Conservation (phyloP, 1,140 invertebrate genomes). For the Acromyrmex heyeri region DNA sequence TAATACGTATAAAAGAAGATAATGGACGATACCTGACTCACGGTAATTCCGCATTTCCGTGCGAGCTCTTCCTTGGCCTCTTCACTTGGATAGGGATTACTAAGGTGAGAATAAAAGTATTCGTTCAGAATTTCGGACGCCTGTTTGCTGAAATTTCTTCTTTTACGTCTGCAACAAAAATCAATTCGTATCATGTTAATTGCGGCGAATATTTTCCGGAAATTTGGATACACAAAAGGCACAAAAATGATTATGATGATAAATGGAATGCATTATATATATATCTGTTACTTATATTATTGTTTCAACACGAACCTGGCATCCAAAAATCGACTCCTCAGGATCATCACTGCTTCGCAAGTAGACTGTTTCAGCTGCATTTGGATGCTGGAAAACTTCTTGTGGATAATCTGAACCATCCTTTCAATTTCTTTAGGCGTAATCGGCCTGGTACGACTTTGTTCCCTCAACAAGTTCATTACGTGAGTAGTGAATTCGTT, state of each 20-base stretch:
- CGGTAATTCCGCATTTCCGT: slow-evolving; percentile 99
- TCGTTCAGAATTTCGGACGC: slow-evolving; percentile 99
- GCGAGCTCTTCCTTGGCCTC: slow-evolving; percentile 99
- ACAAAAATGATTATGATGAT: neutral
- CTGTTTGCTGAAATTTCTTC: slow-evolving; percentile 99
- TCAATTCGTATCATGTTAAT: slow-evolving; percentile 3
- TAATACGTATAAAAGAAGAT: slow-evolving; percentile 11
- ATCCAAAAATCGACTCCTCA: slow-evolving; percentile 97
- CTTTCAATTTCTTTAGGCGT: slow-evolving; percentile 98
- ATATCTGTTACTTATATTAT: neutral
- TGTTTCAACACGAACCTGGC: slow-evolving; percentile 89
- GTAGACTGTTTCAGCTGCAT: slow-evolving; percentile 99
- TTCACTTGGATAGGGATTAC: slow-evolving; percentile 99
- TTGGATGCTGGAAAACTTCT: slow-evolving; percentile 99
- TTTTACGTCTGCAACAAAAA: slow-evolving; percentile 92
- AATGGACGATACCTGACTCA: slow-evolving; percentile 91
- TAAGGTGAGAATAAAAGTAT: slow-evolving; percentile 99
- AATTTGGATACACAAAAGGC: neutral
- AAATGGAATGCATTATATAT: neutral
- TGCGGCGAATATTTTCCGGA: neutral
- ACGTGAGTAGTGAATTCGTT: slow-evolving; percentile 99
- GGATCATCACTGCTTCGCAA: slow-evolving; percentile 99
- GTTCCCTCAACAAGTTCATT: slow-evolving; percentile 98
- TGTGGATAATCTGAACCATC: slow-evolving; percentile 99
- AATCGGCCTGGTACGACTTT: slow-evolving; percentile 98